Conservation (phyloP, 2,888 invertebrate species). For the Chalcis sispes region DNA sequence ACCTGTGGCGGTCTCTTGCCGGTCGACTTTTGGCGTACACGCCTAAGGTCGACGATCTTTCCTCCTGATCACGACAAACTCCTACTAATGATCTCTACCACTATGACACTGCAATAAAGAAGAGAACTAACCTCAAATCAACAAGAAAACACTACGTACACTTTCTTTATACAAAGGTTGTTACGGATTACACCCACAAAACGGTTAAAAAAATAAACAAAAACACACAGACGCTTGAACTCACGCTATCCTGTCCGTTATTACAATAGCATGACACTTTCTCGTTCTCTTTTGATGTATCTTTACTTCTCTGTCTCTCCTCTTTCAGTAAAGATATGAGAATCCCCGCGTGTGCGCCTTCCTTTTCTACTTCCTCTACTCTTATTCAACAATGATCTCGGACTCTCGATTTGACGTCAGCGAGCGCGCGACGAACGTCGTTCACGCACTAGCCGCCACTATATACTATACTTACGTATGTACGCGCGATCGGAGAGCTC, state of each 20-base stretch:
- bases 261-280: too few species aligned
- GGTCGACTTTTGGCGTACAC: slow-evolving; percentile 24
- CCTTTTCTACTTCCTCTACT: neutral
- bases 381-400: neutral
- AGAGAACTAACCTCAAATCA: too few species aligned
- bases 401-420: neutral
- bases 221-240: too few species aligned
- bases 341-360: neutral
- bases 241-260: too few species aligned
- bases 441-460: neutral
- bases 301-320: neutral
- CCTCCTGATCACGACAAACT: too few species aligned
- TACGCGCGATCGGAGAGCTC: slow-evolving; percentile 3
- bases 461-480: neutral
- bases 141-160: too few species aligned
- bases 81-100: neutral
- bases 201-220: too few species aligned
- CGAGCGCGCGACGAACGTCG: slow-evolving; percentile 12
- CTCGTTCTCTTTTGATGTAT: too few species aligned
- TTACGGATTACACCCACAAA: too few species aligned
- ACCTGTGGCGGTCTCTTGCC: slow-evolving; percentile 54
- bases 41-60: neutral
- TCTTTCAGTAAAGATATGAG: neutral
- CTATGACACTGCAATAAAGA: too few species aligned
- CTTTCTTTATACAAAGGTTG: too few species aligned